Percentiles rank a stretch among this genome's conserved stretches.
Conservation (phyloP, 64 coral and sea anemone genomes). For the Trachythela sp. region DNA sequence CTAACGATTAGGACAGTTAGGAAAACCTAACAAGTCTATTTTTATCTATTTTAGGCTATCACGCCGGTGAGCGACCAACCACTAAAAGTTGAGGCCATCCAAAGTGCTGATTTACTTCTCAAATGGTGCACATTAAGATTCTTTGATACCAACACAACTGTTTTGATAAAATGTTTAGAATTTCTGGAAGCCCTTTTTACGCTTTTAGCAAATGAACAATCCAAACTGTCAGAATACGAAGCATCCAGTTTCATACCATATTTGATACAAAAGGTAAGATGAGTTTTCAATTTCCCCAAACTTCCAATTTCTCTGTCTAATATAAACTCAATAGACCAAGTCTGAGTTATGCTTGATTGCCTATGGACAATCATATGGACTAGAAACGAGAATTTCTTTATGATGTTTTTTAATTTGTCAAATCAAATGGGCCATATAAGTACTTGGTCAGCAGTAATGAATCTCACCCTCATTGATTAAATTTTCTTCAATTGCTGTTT, state of each 20-base stretch:
- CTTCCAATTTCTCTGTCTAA: too few species aligned
- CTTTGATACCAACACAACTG: slow-evolving; percentile 96
- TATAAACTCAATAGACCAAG: too few species aligned
- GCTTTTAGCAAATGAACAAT: slow-evolving; percentile 67
- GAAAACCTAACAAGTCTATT: not conserved
- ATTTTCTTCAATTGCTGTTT: too few species aligned
- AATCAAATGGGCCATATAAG: too few species aligned
- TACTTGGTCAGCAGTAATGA: too few species aligned
- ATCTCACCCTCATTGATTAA: too few species aligned
- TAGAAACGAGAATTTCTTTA: too few species aligned
- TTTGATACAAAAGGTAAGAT: slow-evolving; percentile 79
- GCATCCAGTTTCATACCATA: slow-evolving; percentile 94
- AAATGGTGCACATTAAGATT: slow-evolving; percentile 90
- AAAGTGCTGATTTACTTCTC: slow-evolving; percentile 71
- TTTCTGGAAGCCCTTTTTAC: slow-evolving; percentile 68
- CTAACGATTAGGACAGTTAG: too few species aligned
- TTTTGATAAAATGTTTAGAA: slow-evolving; percentile 92
- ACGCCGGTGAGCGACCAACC: slow-evolving; percentile 55
- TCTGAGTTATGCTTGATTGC: too few species aligned
- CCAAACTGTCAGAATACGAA: slow-evolving; percentile 87
- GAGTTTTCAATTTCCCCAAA: not conserved
- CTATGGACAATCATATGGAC: too few species aligned
- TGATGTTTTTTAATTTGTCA: too few species aligned
- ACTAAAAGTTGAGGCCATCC: slow-evolving; percentile 59
- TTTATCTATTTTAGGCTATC: slow-evolving; percentile 58